Base-by-base conservation (phyloP, 2,797 vertebrate genomes). In the Ambastaia sidthimunki region DNA sequence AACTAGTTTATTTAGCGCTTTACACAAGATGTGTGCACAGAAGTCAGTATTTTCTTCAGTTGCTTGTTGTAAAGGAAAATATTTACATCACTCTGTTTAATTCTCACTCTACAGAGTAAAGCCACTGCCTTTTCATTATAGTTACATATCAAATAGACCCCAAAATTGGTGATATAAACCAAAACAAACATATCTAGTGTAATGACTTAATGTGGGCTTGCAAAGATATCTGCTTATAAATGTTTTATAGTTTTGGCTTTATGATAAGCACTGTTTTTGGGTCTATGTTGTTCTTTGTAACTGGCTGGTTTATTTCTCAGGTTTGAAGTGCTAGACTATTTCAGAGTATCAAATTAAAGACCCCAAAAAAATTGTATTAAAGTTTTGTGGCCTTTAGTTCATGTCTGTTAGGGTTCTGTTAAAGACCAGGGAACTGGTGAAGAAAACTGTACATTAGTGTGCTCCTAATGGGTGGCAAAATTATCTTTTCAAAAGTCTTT, bases 281-380 rank as follows among this genome's bases (percentile, higher is more conserved):
- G 15, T 80, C 25, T 15, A 25, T 83, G 65, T 12, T 71, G 80
- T 74, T 82, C 54, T 83, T 67, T 71, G 59, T 68, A 71, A 74
- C 7, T 83, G 79, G 59, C 76, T 83, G 65, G 76, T 77, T 60
- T 71, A n/a, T 63, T 85, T 52, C 78, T 83, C 83, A 83, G 82
- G 71, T 82, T 78, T 85, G 78, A 25, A 65, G 23, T 37, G 50
- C 52, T 37, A 37, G 59, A 74, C 54, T 78, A 69, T 63, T 85
- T 75, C 57, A 31, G 7, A 48, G 34, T 16, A 44, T 34, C 21
- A 34, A 47, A 47, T 57, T 67, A 74, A 67, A 67, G 78, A 57
- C 37, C 54, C 47, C 52, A 63, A 63, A 19, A 48, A 71, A 74
- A 60, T 37, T 47, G n/a, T 41, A 59, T 76, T 50, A 7, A 7